Evolutionary conservation across 2,888 invertebrate genomes (phyloP).

Genomic region (Pyrochroa serraticornis): DNA sequence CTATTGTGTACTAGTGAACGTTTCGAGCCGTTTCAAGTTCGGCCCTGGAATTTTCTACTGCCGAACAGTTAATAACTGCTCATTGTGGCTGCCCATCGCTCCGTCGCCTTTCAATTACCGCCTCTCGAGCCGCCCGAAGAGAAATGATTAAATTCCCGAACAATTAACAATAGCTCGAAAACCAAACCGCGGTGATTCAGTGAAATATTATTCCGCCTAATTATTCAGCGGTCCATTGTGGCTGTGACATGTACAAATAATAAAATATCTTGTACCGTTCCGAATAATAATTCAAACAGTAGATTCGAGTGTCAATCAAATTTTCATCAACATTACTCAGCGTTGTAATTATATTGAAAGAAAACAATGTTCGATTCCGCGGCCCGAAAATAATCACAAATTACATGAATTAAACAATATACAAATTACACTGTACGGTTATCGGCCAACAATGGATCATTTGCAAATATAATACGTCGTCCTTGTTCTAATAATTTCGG

Average conservation of each 20-base stretch:
- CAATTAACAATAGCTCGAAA: slow-evolving; percentile 5
- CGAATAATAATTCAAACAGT: slow-evolving; percentile 26
- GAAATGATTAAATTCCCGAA: neutral
- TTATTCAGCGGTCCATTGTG: slow-evolving; percentile 22
- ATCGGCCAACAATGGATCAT: slow-evolving; percentile 18
- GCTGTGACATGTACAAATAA: slow-evolving; percentile 27
- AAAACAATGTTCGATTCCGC: slow-evolving; percentile 10
- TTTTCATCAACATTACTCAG: slow-evolving; percentile 36
- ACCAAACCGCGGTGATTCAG: slow-evolving; percentile 4
- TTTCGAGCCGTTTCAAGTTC: neutral
- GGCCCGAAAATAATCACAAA: neutral
- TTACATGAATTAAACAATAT: slow-evolving; percentile 21
- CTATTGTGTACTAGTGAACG: neutral
- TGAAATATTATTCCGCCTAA: slow-evolving; percentile 19
- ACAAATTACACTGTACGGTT: slow-evolving; percentile 17
- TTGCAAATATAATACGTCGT: slow-evolving; percentile 17
- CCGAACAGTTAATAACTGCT: too few species aligned
- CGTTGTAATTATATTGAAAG: slow-evolving; percentile 13
- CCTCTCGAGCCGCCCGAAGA: too few species aligned
- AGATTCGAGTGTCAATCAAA: slow-evolving; percentile 35
- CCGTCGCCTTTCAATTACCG: too few species aligned
- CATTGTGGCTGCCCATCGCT: too few species aligned
- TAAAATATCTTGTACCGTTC: slow-evolving; percentile 25
- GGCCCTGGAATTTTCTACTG: neutral
- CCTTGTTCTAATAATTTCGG: slow-evolving; percentile 25